Base-by-base conservation (phyloP, 2,888 invertebrate species). In the Leptopilina drosophilae region DNA sequence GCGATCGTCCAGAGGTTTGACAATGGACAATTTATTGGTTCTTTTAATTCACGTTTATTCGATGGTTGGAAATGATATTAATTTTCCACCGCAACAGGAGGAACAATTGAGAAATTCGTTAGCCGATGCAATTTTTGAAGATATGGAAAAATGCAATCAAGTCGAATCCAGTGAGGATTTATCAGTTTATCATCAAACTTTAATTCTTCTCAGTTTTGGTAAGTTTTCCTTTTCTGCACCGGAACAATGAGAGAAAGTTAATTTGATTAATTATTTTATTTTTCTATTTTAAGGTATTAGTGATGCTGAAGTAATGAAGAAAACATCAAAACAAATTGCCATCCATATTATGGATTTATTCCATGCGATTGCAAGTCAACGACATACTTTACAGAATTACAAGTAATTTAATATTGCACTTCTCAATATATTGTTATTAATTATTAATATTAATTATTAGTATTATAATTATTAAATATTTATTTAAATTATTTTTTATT, bases 31-130 rank as follows among this genome's bases (percentile, higher is more conserved):
- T 87, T 90, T 95, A 0, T 89, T 95, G 8, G 93, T 93, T 0
- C 89, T 95, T 20, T 89, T 95, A 5, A 92, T 95, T 53, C 93
- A 94, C 85, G 90, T 95, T 0, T 95, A 95, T 87, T 94, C 95
- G 0, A 88, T 95, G 33, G 93, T 93, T 66, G 95, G 95, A 0
- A 93, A 92, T 0, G 94, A 94, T 81, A 92, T 94, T 7, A 89
- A 92, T 0, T 94, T 94, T 85, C 91, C 93, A 2, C 87, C 91
- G 14, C 90, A 92, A 66, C 94, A 94, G 82, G 93, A 94, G 86
- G 92, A 92, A 14, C 90, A 90, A 5, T 88, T 95, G 0, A 89
- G 92, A 75, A 92, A 92, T 76, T 91, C 93, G 0, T 89, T 95
- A 5, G 92, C 92, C 75, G 93, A 93, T 69, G 94, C 94, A 78